Evolutionary conservation across 2,888 invertebrate species (phyloP).

Genomic region (Troilus luridus): DNA sequence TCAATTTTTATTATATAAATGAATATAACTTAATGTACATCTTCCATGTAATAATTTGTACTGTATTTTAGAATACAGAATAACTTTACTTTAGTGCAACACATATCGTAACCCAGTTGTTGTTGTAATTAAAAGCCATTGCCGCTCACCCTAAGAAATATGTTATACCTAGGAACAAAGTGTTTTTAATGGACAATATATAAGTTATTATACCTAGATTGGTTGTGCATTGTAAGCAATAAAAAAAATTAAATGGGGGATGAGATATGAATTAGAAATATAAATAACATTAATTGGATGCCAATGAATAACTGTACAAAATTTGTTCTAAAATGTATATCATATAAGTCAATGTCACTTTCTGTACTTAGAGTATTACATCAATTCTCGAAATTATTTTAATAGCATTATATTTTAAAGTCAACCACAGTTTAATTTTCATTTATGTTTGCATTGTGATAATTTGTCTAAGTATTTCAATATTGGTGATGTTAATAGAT

Average conservation of each 20-base stretch:
- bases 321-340: constrained; percentile 58
- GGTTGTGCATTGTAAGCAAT: constrained; percentile 64
- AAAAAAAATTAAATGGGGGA: constrained; percentile 58
- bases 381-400: constrained; percentile 17
- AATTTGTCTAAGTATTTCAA: constrained; percentile 52
- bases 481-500: constrained; percentile 57
- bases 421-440: constrained; percentile 8
- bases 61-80: constrained; percentile 49
- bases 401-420: constrained; percentile 43
- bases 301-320: constrained; percentile 60
- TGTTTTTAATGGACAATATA: constrained; percentile 62
- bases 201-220: constrained; percentile 62
- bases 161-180: constrained; percentile 53
- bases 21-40: constrained; percentile 51
- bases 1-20: constrained; percentile 59
- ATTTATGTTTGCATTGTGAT: constrained; percentile 57
- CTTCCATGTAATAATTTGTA: constrained; percentile 59
- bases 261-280: constrained; percentile 54
- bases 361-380: constrained; percentile 54
- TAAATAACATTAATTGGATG: constrained; percentile 57
- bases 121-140: constrained; percentile 59
- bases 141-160: constrained; percentile 63
- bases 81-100: constrained; percentile 57
- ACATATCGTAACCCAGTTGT: constrained; percentile 60
- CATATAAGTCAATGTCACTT: constrained; percentile 61